phyloP scores from a whole-genome alignment of 2,797 vertebrate genomes.

The Huso huso region DNA sequence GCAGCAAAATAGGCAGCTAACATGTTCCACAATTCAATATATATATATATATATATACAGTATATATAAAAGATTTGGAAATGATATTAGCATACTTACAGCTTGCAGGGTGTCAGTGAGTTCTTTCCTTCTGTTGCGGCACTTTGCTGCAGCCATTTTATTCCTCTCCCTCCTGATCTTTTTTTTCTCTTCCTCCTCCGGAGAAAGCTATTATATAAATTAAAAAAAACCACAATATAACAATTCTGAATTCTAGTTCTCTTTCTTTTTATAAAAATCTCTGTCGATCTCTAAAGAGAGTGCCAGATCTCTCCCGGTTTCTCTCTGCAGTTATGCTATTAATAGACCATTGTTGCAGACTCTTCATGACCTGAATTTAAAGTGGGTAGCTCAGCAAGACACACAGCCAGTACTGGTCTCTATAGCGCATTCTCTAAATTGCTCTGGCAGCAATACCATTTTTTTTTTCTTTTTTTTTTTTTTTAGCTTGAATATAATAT shows the following conservation, averaged over 20 bases:
- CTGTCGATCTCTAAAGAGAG: conserved; percentile 30
- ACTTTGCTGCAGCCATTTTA: conserved; percentile 97
- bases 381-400: conserved; percentile 47
- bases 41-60: conserved; percentile 8
- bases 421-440: conserved; percentile 37
- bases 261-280: too few species aligned
- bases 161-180: conserved; percentile 90
- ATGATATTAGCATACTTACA: conserved; percentile 63
- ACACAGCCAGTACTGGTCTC: conserved; percentile 36
- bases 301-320: conserved; percentile 40
- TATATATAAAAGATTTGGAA: conserved; percentile 18
- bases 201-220: conserved; percentile 66
- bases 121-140: conserved; percentile 86
- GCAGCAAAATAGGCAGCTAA: too few species aligned
- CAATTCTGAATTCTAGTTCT: conserved; percentile 22
- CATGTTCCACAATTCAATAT: conserved; percentile 20
- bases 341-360: conserved; percentile 73
- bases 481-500: too few species aligned
- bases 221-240: conserved; percentile 30
- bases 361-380: conserved; percentile 68
- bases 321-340: conserved; percentile 65
- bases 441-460: conserved; percentile 32
- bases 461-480: neutral
- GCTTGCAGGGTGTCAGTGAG: conserved; percentile 86
- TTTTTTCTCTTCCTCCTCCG: conserved; percentile 88